Evolutionary conservation across 1,140 invertebrate species (phyloP).

Genomic region (Aradophagus sp.): DNA sequence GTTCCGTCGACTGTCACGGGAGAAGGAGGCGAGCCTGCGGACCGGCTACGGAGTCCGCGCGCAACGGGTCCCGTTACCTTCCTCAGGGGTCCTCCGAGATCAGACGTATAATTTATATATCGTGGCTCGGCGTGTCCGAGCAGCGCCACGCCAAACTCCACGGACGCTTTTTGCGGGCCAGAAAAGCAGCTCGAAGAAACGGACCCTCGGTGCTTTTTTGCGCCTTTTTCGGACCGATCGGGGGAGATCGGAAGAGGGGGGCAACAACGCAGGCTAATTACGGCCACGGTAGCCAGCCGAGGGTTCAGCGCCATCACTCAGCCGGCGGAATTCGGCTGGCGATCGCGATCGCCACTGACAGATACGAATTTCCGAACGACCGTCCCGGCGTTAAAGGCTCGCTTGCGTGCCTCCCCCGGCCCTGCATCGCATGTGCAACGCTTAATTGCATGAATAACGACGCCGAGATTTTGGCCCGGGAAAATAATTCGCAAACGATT

Average conservation of each 20-base stretch:
- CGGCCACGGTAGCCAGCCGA: constrained; percentile 42
- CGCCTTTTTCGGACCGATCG: constrained; percentile 18
- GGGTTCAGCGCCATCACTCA: constrained; percentile 42
- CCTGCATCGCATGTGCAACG: constrained; percentile 6
- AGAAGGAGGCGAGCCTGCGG: constrained; percentile 40
- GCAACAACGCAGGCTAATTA: constrained; percentile 46
- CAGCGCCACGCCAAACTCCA: constrained; percentile 33
- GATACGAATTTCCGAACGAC: constrained; percentile 37
- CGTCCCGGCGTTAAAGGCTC: constrained; percentile 20
- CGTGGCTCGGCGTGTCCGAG: constrained; percentile 30
- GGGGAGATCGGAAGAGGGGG: neutral
- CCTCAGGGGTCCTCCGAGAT: constrained; percentile 53
- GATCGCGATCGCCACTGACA: constrained; percentile 21
- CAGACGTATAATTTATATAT: constrained; percentile 61
- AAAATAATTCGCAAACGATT: too few relatives aligned
- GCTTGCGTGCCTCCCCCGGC: constrained; percentile 10
- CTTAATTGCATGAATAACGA: constrained; percentile 13
- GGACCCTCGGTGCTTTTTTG: constrained; percentile 12
- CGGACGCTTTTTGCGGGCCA: constrained; percentile 46
- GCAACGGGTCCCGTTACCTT: constrained; percentile 55
- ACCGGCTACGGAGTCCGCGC: constrained; percentile 48
- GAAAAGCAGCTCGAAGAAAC: constrained; percentile 48
- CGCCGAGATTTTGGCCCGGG: too few relatives aligned
- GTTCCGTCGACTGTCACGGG: constrained; percentile 54
- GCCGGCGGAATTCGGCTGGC: constrained; percentile 33